phyloP scores from a whole-genome alignment of 2,113 vertebrate genomes.

The Carlito syrichta region DNA sequence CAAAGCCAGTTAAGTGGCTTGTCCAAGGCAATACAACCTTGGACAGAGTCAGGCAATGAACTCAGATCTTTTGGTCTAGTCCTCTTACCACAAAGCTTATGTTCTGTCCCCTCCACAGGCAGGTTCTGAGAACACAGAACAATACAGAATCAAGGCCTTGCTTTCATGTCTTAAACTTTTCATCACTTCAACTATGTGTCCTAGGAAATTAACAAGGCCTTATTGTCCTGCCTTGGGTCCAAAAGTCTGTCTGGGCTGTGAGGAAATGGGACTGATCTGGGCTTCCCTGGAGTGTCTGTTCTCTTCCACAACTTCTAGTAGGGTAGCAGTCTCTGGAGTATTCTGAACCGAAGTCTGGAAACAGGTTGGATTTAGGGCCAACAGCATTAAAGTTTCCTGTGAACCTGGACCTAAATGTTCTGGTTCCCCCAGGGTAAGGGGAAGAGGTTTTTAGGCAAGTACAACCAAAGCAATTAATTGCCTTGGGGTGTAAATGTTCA shows the following conservation, averaged over 20 bases:
- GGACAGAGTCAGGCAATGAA: background rate
- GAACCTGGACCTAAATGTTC: background rate
- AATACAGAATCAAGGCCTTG: background rate
- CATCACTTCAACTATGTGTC: background rate
- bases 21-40: background rate
- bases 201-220: background rate
- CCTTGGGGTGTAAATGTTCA: background rate
- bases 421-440: background rate
- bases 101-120: background rate
- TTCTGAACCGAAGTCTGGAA: conserved; percentile 34
- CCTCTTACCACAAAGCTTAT: background rate
- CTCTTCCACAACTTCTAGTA: background rate
- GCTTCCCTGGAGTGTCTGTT: background rate
- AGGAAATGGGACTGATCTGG: background rate
- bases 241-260: background rate
- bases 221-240: background rate
- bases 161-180: background rate
- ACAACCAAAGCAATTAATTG: background rate
- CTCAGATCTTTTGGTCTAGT: background rate
- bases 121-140: background rate
- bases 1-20: conserved; percentile 13
- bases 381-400: background rate
- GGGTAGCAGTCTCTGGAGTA: background rate
- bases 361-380: background rate
- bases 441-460: background rate